These are phyloP conservation scores for Eupithecia subfuscata DNA, from an alignment of 2,888 invertebrate species.

Conservation along the genomic window DNA sequence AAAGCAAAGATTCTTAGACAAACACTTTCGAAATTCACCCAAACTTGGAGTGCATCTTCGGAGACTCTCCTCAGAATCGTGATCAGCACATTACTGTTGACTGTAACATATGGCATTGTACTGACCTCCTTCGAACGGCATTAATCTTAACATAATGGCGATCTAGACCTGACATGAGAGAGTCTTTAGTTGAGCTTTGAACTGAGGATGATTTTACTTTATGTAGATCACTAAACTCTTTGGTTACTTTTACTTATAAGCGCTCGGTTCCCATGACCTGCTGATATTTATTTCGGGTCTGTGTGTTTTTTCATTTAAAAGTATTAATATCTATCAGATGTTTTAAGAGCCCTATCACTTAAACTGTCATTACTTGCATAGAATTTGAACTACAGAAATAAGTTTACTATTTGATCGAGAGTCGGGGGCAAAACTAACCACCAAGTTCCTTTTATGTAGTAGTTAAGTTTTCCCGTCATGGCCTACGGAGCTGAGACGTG, in stretches of 20 bases:
- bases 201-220: slow-evolving; percentile 1
- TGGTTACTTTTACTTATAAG: not conserved
- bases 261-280: not conserved
- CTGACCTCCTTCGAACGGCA: slow-evolving; percentile 35
- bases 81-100: slow-evolving; percentile 21
- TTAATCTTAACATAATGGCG: slow-evolving; percentile 25
- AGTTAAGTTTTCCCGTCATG: too few relatives aligned
- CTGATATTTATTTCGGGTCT: not conserved
- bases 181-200: slow-evolving; percentile 5
- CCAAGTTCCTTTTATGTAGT: too few relatives aligned
- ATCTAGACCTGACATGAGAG: slow-evolving; percentile 23
- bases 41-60: slow-evolving; percentile 32
- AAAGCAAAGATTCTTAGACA: not conserved
- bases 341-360: too few relatives aligned
- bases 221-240: not conserved
- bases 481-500: too few relatives aligned
- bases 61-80: slow-evolving; percentile 35
- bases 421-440: not conserved
- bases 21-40: slow-evolving; percentile 18
- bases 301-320: not conserved
- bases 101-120: slow-evolving; percentile 40
- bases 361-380: not conserved
- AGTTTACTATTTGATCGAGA: too few relatives aligned
- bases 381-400: not conserved
- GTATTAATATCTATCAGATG: too few relatives aligned